phyloP scores from a whole-genome alignment of 2,888 invertebrate species.

The Dysmachus trigonus region DNA sequence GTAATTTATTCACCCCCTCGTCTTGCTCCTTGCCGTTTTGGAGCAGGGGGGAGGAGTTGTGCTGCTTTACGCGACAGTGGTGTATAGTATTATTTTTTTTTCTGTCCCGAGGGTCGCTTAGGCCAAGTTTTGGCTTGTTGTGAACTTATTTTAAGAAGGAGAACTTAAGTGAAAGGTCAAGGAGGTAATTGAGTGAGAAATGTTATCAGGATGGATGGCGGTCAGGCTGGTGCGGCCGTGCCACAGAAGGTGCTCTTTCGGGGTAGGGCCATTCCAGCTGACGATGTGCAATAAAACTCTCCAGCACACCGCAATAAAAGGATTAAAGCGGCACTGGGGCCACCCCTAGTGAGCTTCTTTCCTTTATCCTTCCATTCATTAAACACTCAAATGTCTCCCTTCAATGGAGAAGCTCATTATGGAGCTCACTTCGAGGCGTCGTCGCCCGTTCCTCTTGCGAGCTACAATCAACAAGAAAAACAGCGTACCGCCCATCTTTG shows the following conservation, averaged over 20 bases:
- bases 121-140: background rate
- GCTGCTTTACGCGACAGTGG: background rate
- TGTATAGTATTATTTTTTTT: background rate
- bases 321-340: background rate
- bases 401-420: constrained; percentile 1
- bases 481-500: background rate
- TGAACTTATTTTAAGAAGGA: background rate
- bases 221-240: background rate
- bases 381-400: constrained; percentile 3
- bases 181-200: constrained; percentile 20
- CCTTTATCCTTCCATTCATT: constrained; percentile 18
- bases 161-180: constrained; percentile 15
- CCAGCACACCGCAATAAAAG: background rate
- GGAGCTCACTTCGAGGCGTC: background rate
- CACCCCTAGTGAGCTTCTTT: background rate
- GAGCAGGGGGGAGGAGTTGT: background rate
- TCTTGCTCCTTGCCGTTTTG: background rate
- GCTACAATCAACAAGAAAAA: constrained; percentile 9
- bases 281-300: background rate
- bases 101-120: background rate
- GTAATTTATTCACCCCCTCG: constrained; percentile 35
- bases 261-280: background rate
- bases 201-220: background rate
- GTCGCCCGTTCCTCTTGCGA: background rate
- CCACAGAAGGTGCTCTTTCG: background rate